Percentiles rank a stretch among this genome's conserved stretches.
Evolutionary conservation across 2,113 vertebrate species (phyloP).

Genomic region (Catagonus wagneri): DNA sequence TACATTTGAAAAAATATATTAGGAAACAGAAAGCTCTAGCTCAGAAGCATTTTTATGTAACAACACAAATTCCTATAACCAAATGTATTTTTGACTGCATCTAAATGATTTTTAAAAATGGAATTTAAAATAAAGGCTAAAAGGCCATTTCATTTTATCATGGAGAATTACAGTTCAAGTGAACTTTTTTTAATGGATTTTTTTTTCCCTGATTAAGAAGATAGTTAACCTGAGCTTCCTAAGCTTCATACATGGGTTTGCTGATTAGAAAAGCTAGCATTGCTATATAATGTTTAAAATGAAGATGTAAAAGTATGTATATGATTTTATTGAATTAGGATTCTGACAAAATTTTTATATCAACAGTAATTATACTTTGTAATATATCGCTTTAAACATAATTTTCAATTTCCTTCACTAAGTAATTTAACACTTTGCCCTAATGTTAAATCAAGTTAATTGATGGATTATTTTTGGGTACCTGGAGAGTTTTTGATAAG

Average conservation of each 20-base stretch:
- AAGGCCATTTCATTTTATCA: background rate
- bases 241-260: background rate
- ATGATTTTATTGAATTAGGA: constrained; percentile 14
- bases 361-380: background rate
- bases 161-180: background rate
- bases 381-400: background rate
- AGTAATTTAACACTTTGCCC: background rate
- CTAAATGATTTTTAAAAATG: background rate
- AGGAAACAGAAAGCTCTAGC: background rate
- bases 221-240: background rate
- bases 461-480: background rate
- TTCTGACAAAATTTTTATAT: constrained; percentile 6
- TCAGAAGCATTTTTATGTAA: background rate
- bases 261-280: background rate
- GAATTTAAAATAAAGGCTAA: background rate
- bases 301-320: background rate
- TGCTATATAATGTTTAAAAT: background rate
- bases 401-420: background rate
- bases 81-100: background rate
- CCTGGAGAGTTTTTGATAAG: background rate
- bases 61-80: background rate
- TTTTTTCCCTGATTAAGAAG: background rate
- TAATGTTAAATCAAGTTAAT: background rate
- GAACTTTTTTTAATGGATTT: background rate
- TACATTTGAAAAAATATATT: background rate